Evolutionary conservation across 1,140 invertebrate genomes (phyloP).

Genomic region (Atopsyche davidsoni): DNA sequence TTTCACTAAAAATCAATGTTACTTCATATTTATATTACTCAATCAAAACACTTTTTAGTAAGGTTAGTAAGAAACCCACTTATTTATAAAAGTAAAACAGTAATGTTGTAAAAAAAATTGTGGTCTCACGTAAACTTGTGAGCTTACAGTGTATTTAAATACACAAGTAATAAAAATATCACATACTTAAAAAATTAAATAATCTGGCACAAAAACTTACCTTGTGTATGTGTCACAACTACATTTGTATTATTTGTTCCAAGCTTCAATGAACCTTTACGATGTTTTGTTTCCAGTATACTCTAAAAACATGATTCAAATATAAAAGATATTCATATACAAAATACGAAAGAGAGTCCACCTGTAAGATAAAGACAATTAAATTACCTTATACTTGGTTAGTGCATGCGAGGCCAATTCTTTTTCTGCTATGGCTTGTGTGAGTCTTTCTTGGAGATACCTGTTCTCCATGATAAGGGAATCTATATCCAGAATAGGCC

Average conservation of each 20-base stretch:
- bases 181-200: no score
- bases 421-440: slow-evolving; percentile 74
- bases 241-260: slow-evolving; percentile 49
- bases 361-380: neutral
- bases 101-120: no score
- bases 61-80: no score
- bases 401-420: slow-evolving; percentile 64
- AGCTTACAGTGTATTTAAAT: no score
- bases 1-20: slow-evolving; percentile 53
- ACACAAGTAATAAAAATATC: no score
- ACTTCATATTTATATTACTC: no score
- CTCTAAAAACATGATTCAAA: slow-evolving; percentile 36
- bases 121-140: no score
- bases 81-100: slow-evolving; percentile 1
- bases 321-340: slow-evolving; percentile 5
- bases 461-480: slow-evolving; percentile 76
- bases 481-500: slow-evolving; percentile 70
- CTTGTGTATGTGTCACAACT: slow-evolving; percentile 57
- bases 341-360: neutral
- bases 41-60: no score
- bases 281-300: slow-evolving; percentile 55
- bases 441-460: slow-evolving; percentile 74
- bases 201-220: slow-evolving; percentile 33
- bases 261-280: slow-evolving; percentile 56
- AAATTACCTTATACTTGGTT: slow-evolving; percentile 64